A percentile compares a stretch with the other conserved stretches of the same genome.
Evolutionary conservation across 2,888 invertebrate species (phyloP).

Genomic region (Linnaemya vulpina): DNA sequence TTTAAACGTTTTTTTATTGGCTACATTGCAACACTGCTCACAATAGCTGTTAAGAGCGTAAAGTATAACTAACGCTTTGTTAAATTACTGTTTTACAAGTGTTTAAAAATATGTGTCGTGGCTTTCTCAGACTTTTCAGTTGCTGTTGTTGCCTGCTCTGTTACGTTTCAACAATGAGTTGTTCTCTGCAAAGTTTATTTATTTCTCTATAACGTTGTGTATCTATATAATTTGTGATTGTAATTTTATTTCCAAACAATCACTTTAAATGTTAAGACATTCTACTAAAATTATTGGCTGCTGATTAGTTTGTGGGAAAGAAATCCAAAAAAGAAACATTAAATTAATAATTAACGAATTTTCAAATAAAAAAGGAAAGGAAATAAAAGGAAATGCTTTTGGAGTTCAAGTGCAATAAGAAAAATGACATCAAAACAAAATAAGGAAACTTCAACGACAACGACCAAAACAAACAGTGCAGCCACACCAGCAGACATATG

Average conservation of each 20-base stretch:
- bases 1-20: too few relatives aligned
- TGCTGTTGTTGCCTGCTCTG: constrained; percentile 48
- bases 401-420: constrained; percentile 23
- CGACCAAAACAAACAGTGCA: background rate
- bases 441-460: constrained; percentile 18
- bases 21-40: too few relatives aligned
- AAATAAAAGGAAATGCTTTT: constrained; percentile 60
- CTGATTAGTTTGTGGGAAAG: constrained; percentile 7
- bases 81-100: constrained; percentile 7
- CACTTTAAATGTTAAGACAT: constrained; percentile 56
- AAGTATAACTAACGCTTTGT: constrained; percentile 31
- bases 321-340: background rate
- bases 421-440: constrained; percentile 56
- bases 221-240: constrained; percentile 9
- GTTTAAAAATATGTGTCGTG: constrained; percentile 64
- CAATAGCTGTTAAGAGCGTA: constrained; percentile 11
- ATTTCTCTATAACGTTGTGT: constrained; percentile 23
- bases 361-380: constrained; percentile 10
- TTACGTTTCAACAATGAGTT: constrained; percentile 30
- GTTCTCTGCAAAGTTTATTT: constrained; percentile 27
- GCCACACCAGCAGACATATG: constrained; percentile 40
- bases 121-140: constrained; percentile 63
- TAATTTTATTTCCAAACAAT: constrained; percentile 54
- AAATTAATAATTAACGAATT: background rate
- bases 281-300: constrained; percentile 10